Percentiles rank a stretch among this genome's conserved stretches.
Conservation (phyloP, 2,888 invertebrate genomes). For the Acleris sparsana region DNA sequence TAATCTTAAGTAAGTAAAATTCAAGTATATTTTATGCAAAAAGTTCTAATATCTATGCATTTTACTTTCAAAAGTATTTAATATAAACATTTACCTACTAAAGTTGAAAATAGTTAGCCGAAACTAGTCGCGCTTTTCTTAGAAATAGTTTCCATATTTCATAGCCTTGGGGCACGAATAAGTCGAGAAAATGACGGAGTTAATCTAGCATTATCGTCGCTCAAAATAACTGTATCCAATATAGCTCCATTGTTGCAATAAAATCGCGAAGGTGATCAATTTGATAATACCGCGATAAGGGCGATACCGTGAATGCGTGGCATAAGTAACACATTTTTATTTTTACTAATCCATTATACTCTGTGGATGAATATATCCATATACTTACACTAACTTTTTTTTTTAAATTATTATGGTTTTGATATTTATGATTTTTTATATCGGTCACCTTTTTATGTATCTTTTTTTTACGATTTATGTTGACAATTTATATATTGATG, state of each 20-base stretch:
- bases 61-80: slow-evolving; percentile 4
- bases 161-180: slow-evolving; percentile 31
- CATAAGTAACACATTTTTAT: neutral
- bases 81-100: slow-evolving; percentile 6
- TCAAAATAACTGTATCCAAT: neutral
- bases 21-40: neutral
- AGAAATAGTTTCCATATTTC: slow-evolving; percentile 31
- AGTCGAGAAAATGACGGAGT: slow-evolving; percentile 9
- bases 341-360: neutral
- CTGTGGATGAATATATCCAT: too few species aligned
- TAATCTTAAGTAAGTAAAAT: too few species aligned
- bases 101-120: slow-evolving; percentile 32
- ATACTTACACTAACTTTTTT: too few species aligned
- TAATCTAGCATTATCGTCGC: neutral
- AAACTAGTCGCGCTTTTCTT: slow-evolving; percentile 15
- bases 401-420: too few species aligned
- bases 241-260: neutral
- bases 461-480: too few species aligned
- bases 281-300: slow-evolving; percentile 5
- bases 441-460: too few species aligned
- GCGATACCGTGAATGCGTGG: slow-evolving; percentile 3
- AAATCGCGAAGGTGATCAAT: neutral
- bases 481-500: too few species aligned
- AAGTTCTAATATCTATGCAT: neutral
- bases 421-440: too few species aligned